Percentiles rank a stretch among this genome's conserved stretches.
These are phyloP conservation scores for Microcebus murinus DNA, from an alignment of 2,113 vertebrate genomes.

Conservation along the genomic window DNA sequence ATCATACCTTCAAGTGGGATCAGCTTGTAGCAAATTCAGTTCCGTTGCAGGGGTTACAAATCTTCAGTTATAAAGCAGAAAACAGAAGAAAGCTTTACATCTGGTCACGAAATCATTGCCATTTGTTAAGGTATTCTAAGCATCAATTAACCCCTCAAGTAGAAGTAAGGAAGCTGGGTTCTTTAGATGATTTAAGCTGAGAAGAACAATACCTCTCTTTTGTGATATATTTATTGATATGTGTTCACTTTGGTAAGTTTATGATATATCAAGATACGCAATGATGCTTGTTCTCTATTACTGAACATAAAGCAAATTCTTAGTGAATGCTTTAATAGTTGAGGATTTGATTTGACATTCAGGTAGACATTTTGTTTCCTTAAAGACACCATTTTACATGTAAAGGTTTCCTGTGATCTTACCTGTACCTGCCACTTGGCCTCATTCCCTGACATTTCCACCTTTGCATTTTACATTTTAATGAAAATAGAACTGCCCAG, in stretches of 20 bases:
- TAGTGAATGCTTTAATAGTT: background rate
- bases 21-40: slow-evolving; percentile 53
- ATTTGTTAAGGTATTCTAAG: background rate
- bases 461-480: slow-evolving; percentile 20
- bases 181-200: background rate
- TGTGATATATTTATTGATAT: background rate
- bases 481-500: background rate
- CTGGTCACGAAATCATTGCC: background rate
- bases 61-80: background rate
- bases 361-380: background rate
- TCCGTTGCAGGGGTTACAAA: background rate
- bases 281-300: background rate
- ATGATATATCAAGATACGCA: background rate
- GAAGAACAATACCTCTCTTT: background rate
- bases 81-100: background rate
- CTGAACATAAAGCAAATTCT: background rate
- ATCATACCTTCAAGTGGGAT: slow-evolving; percentile 45
- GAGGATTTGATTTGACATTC: background rate
- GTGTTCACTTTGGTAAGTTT: background rate
- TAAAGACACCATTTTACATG: background rate
- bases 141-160: background rate
- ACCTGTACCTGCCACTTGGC: background rate
- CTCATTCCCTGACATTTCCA: background rate
- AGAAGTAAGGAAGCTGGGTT: background rate
- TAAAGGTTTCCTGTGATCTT: background rate